These are phyloP conservation scores for Scaptomyza graminum DNA, from an alignment of 1,140 invertebrate genomes.

Conservation along the genomic window DNA sequence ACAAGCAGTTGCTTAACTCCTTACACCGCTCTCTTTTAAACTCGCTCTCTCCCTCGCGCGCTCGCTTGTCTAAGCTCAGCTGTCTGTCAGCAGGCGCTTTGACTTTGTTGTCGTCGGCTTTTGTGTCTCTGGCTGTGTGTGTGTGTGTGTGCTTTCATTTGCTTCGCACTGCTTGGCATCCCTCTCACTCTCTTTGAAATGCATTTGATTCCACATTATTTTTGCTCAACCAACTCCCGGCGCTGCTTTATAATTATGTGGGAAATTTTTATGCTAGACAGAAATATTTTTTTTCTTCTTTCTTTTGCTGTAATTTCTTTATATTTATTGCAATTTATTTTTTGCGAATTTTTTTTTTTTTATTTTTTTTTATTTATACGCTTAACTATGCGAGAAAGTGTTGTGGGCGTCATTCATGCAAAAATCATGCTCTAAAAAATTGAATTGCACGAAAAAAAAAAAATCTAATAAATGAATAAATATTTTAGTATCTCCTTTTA, in stretches of 20 bases:
- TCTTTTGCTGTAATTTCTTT: constrained; percentile 20
- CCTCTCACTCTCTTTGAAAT: constrained; percentile 8
- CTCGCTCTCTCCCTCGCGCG: neutral
- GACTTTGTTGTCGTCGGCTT: constrained; percentile 30
- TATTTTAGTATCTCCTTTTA: constrained; percentile 20
- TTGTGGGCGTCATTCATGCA: constrained; percentile 67
- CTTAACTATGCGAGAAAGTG: constrained; percentile 76
- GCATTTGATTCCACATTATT: constrained; percentile 19
- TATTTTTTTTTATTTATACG: constrained; percentile 21
- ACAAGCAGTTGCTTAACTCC: constrained; percentile 12
- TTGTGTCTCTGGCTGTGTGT: constrained; percentile 39
- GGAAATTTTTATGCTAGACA: constrained; percentile 71
- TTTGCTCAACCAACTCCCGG: constrained; percentile 8
- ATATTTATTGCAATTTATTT: constrained; percentile 16
- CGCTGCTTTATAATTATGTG: constrained; percentile 79
- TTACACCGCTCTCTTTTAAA: neutral
- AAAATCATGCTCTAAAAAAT: constrained; percentile 47
- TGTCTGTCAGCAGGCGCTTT: constrained; percentile 46
- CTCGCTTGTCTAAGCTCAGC: constrained; percentile 30
- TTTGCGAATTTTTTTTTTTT: constrained; percentile 29
- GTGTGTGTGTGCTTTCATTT: constrained; percentile 56
- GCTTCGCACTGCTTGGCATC: constrained; percentile 3
- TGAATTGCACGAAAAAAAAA: neutral
- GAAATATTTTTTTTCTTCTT: constrained; percentile 52
- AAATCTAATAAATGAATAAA: constrained; percentile 14